Evolutionary conservation across 2,888 invertebrate species (phyloP), one percentile per base, ranked within the genome.

Genomic region (Tenthredo notha): DNA sequence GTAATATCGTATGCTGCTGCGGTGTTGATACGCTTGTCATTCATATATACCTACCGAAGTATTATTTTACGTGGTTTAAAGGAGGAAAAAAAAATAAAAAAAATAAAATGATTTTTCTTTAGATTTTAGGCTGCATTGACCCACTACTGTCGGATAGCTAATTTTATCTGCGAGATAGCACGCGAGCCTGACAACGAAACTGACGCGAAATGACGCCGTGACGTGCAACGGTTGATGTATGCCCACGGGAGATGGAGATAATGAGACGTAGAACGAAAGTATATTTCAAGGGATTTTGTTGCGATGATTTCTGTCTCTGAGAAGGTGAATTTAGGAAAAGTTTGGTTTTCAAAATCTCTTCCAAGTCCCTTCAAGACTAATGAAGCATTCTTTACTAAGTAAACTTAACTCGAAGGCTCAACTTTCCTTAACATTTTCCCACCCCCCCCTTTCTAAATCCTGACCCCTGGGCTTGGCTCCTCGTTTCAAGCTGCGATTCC

Each of bases 351-450:
- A 83, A 67, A 83, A 83, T 83, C 83, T 83, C 83, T 65, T 70
- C 67, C 67, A 47, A 47, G 54, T 83, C 83, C 47, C 47, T 67
- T n/a, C 47, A 83, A 67, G 75, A 58, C 85, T 84, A 88, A 88
- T 88, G 88, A 88, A 87, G 87, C 87, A 88, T 88, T 87, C 87
- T 88, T 87, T 87, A 74, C 84, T 80, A 86, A 87, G 87, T 86
- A 75, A 74, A 87, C 87, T 87, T 86, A 86, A 87, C 88, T 87
- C 85, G 85, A 50, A 61, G 83, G 87, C 85, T 85, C 84, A 87
- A 88, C 80, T 88, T 88, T 78, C 85, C 84, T 86, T 74, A 77
- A 82, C 74, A 77, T 84, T 78, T 78, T 58, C 77, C 58, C 58
- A 61, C 75, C 72, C 70, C 85, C 75, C 70, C 85, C 75, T 40